A percentile compares a stretch with the other conserved stretches of the same genome.
Evolutionary conservation across 2,888 invertebrate species (phyloP).

Genomic region (Tortricodes alternella): DNA sequence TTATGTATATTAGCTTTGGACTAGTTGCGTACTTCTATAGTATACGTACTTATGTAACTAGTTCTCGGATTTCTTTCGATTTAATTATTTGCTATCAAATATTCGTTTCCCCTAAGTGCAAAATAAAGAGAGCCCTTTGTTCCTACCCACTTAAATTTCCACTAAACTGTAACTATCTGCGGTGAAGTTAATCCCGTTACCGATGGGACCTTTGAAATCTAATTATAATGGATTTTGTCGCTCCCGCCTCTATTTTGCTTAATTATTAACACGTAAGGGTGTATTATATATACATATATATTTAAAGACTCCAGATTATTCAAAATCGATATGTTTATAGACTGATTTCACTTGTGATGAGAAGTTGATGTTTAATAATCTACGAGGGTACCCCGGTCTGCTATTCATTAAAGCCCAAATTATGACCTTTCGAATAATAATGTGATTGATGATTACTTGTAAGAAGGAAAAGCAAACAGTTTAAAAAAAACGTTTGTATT

Average conservation of each 20-base stretch:
- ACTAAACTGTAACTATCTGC: slow-evolving; percentile 33
- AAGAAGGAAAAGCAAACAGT: no score
- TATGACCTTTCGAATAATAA: no score
- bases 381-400: no score
- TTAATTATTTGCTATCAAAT: background rate
- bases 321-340: no score
- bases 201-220: slow-evolving; percentile 33
- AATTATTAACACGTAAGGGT: slow-evolving; percentile 5
- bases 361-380: no score
- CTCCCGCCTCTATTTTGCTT: background rate
- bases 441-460: no score
- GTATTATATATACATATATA: background rate
- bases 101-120: background rate
- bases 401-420: no score
- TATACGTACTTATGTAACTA: background rate
- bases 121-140: background rate
- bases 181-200: slow-evolving; percentile 29
- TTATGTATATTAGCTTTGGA: no score
- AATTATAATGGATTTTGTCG: slow-evolving; percentile 34
- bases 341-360: no score
- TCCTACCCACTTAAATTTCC: slow-evolving; percentile 26
- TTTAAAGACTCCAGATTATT: background rate
- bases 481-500: no score
- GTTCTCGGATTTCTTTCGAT: background rate
- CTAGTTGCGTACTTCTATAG: background rate